These are phyloP conservation scores for Bambusicola thoracicus DNA, from an alignment of 2,113 vertebrate genomes.

Conservation along the genomic window DNA sequence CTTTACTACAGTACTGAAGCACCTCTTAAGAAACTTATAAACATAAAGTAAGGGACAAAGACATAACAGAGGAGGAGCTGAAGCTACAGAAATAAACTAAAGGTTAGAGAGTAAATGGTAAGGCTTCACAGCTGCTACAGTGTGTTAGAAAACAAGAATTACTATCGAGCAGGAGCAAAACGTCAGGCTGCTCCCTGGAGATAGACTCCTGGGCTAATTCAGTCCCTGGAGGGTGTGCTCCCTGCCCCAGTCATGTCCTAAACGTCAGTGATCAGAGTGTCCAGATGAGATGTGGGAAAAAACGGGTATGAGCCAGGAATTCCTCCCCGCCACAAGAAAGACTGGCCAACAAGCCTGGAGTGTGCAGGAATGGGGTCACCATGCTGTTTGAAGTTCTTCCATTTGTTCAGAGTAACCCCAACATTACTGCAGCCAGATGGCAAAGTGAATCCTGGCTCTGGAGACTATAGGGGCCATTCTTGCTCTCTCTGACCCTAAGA, in stretches of 20 bases:
- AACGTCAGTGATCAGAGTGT: not conserved
- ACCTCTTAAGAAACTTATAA: not conserved
- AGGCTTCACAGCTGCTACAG: not conserved
- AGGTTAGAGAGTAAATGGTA: not conserved
- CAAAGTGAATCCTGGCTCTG: not conserved
- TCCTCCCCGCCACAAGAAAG: not conserved
- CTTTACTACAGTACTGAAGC: slow-evolving; percentile 13
- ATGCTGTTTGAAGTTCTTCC: not conserved
- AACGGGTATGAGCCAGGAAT: not conserved
- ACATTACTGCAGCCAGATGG: not conserved
- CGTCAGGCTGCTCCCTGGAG: not conserved
- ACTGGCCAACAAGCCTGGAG: not conserved
- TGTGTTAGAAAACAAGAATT: not conserved
- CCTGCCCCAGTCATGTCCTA: not conserved
- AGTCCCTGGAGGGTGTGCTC: not conserved
- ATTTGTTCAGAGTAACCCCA: not conserved
- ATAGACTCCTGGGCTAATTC: not conserved
- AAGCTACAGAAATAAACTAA: not conserved
- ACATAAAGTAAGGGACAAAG: not conserved
- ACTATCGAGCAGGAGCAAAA: not conserved
- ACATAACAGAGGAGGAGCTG: not conserved
- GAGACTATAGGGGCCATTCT: not conserved
- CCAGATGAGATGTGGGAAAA: accelerated
- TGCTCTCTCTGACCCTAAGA: not conserved
- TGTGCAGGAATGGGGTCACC: accelerated